A percentile compares a stretch with the other conserved stretches of the same genome.
Conservation (phyloP, 2,797 vertebrate genomes). For the Buceros bicornis region DNA sequence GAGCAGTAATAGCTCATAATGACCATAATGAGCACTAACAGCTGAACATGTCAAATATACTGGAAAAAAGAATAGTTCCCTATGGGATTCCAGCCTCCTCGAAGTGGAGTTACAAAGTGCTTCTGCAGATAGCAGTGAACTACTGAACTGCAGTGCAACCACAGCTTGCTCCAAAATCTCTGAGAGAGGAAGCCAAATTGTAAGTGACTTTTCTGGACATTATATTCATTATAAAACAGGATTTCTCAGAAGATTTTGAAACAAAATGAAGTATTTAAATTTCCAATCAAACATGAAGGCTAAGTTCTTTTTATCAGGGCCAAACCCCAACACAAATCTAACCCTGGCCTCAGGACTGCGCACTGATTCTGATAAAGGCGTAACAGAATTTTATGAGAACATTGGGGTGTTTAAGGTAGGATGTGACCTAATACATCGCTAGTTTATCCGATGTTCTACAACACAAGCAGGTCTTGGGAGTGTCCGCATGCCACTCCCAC, state of each 20-base stretch:
- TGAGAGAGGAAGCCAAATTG: background rate
- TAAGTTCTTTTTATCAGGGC: background rate
- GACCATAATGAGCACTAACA: slow-evolving; percentile 71
- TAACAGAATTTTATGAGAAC: background rate
- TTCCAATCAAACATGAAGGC: background rate
- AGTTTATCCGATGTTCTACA: background rate
- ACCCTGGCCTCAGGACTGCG: background rate
- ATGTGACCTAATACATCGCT: background rate
- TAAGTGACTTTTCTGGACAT: slow-evolving; percentile 20
- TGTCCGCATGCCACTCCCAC: background rate
- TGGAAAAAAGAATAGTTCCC: slow-evolving; percentile 48
- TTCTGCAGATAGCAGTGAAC: slow-evolving; percentile 5
- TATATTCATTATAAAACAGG: background rate
- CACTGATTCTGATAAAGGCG: background rate
- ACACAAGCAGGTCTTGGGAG: background rate
- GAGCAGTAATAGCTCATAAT: slow-evolving; percentile 72
- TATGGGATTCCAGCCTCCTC: slow-evolving; percentile 39
- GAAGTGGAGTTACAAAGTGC: slow-evolving; percentile 18
- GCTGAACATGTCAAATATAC: slow-evolving; percentile 72
- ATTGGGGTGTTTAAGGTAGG: background rate
- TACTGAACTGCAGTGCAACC: background rate
- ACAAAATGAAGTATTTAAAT: background rate
- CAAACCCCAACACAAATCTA: background rate
- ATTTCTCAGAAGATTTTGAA: slow-evolving; percentile 18
- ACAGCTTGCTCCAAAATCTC: background rate